These are phyloP conservation scores for Leistus spinibarbis DNA, from an alignment of 2,888 invertebrate genomes.

Conservation along the genomic window DNA sequence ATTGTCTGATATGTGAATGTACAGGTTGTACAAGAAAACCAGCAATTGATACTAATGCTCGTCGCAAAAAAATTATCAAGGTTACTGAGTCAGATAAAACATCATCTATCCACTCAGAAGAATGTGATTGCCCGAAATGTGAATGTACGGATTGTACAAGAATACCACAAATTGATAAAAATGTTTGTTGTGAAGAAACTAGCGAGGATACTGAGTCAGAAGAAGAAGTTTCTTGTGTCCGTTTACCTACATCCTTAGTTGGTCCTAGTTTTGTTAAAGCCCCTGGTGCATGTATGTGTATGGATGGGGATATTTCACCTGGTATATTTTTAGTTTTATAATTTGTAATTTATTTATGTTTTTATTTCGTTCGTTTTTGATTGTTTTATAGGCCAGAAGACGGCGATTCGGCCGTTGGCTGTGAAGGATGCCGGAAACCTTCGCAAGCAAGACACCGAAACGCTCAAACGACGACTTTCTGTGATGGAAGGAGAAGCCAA, in stretches of 20 bases:
- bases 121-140: slow-evolving; percentile 36
- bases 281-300: background rate
- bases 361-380: slow-evolving; percentile 6
- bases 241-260: slow-evolving; percentile 20
- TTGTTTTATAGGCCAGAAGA: slow-evolving; percentile 23
- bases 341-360: background rate
- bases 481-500: slow-evolving; percentile 22
- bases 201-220: background rate
- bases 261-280: slow-evolving; percentile 17
- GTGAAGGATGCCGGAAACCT: slow-evolving; percentile 11
- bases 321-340: background rate
- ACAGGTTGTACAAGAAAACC: too few species aligned
- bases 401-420: slow-evolving; percentile 36
- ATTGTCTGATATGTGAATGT: too few species aligned
- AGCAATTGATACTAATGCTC: too few species aligned
- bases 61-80: too few species aligned
- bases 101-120: background rate
- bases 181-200: background rate
- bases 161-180: background rate
- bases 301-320: background rate
- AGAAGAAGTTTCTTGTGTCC: background rate
- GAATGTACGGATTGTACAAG: background rate
- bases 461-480: slow-evolving; percentile 19
- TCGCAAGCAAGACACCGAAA: slow-evolving; percentile 22
- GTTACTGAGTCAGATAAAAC: slow-evolving; percentile 9